Conservation (phyloP, 2,113 vertebrate species). For the Laterallus jamaicensis region DNA sequence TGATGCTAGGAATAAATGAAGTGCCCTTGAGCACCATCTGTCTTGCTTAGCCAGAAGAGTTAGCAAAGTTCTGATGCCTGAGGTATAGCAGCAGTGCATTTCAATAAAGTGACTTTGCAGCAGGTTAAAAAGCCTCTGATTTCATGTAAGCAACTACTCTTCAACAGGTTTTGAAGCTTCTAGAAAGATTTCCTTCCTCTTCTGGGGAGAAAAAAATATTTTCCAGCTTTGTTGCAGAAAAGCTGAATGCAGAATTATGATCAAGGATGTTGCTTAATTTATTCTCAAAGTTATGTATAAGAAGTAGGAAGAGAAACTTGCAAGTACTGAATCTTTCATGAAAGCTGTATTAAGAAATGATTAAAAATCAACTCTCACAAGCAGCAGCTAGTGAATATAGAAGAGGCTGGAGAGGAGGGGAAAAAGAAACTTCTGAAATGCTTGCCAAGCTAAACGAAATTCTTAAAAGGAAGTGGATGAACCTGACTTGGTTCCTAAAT, state of each 20-base stretch:
- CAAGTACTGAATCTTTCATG: background rate
- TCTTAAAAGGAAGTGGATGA: background rate
- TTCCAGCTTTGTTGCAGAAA: background rate
- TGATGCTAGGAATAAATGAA: background rate
- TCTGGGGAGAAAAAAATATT: background rate
- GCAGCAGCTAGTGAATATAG: background rate
- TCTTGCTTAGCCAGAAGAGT: background rate
- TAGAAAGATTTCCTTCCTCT: background rate
- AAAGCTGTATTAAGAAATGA: background rate
- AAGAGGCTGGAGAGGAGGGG: background rate
- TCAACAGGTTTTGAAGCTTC: background rate
- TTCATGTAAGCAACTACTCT: background rate
- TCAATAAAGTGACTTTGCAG: background rate
- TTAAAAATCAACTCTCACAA: background rate
- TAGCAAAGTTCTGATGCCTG: background rate
- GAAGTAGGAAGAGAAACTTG: background rate
- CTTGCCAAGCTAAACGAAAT: background rate
- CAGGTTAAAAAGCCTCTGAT: background rate
- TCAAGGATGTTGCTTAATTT: background rate
- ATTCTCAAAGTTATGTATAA: background rate
- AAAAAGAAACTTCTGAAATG: background rate
- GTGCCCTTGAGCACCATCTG: background rate
- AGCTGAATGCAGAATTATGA: background rate
- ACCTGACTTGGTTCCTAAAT: background rate
- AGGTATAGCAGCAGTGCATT: background rate